Conservation (phyloP, 30 jellyfish, hydroid and myxozoan species). For the Chironex yamaguchii region DNA sequence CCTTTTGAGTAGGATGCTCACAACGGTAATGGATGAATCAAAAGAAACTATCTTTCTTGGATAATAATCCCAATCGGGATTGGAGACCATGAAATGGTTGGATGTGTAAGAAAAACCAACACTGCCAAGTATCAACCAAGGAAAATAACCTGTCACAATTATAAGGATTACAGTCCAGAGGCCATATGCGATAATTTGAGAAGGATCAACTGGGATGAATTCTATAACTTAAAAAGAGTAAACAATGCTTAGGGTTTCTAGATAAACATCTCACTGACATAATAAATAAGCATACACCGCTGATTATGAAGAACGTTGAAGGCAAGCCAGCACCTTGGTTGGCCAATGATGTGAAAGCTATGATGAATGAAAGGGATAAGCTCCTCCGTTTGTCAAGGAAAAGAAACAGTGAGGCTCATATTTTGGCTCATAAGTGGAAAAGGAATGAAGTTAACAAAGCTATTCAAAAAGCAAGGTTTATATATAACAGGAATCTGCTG, state of each 20-base stretch:
- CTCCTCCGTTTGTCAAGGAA: constrained; percentile 46
- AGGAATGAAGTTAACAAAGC: constrained; percentile 30
- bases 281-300: constrained; percentile 53
- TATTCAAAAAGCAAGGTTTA: not conserved
- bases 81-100: no score
- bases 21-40: no score
- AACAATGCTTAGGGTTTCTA: constrained; percentile 34
- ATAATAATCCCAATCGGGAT: no score
- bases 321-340: constrained; percentile 65
- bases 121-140: no score
- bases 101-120: no score
- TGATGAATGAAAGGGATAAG: constrained; percentile 48
- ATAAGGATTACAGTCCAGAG: no score
- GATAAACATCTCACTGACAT: constrained; percentile 5
- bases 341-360: constrained; percentile 47
- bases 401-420: constrained; percentile 52
- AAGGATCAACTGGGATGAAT: constrained; percentile 31
- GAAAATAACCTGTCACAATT: no score
- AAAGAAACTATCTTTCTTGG: no score
- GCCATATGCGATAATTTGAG: constrained; percentile 26
- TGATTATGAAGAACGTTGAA: constrained; percentile 33
- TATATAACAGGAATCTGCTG: constrained; percentile 4
- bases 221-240: constrained; percentile 28
- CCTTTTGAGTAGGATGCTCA: no score
- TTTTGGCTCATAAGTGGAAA: not conserved